phyloP scores from a whole-genome alignment of 2,113 vertebrate species.

The Psephotus haematonotus region DNA sequence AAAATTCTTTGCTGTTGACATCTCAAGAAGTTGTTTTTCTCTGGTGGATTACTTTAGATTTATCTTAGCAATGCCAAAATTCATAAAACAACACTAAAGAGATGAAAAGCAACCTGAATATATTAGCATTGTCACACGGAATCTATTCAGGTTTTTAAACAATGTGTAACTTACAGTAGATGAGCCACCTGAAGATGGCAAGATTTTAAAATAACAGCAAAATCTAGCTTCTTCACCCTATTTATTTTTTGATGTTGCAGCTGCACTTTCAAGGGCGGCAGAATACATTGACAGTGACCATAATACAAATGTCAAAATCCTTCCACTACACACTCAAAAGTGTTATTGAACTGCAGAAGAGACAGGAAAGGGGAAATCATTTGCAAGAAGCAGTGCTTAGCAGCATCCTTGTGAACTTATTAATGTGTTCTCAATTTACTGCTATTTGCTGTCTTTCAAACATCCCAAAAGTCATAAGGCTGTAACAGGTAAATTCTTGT shows the following conservation, averaged over 20 bases:
- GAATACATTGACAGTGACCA: background rate
- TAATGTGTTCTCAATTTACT: background rate
- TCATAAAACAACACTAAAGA: background rate
- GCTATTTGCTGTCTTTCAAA: background rate
- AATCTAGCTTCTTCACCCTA: background rate
- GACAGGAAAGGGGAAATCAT: background rate
- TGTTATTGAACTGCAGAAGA: background rate
- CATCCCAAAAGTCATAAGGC: background rate
- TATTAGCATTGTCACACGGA: background rate
- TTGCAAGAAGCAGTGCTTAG: background rate
- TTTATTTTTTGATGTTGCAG: background rate
- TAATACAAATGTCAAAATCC: background rate
- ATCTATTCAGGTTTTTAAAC: background rate
- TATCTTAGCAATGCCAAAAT: background rate
- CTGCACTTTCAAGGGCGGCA: background rate
- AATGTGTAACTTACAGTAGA: background rate
- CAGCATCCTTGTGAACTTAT: background rate
- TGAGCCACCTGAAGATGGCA: background rate
- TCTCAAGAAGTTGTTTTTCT: background rate
- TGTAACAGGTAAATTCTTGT: background rate
- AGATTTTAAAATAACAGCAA: background rate
- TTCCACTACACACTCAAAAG: background rate
- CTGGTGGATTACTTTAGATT: background rate
- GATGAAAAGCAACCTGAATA: background rate
- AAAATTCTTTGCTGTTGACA: background rate